Evolutionary conservation across 2,113 vertebrate species (phyloP).

Genomic region (Sardina pilchardus): DNA sequence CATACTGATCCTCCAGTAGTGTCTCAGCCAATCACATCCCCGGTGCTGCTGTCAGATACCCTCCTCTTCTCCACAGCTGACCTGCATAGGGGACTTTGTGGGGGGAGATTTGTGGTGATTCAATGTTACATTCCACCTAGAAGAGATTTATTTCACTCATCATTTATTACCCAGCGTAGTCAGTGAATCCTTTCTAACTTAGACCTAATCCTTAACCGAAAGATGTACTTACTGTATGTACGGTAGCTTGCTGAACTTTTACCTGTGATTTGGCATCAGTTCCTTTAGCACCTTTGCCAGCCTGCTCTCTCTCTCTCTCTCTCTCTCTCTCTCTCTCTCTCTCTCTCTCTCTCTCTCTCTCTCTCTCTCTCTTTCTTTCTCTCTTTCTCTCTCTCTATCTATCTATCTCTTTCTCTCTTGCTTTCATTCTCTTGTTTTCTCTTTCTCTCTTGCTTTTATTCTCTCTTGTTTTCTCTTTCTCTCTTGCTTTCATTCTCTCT

Average conservation of each 20-base stretch:
- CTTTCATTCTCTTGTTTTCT: not conserved
- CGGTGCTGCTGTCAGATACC: not conserved
- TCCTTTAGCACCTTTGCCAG: not conserved
- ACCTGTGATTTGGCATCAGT: not conserved
- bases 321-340: not conserved
- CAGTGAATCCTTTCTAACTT: not conserved
- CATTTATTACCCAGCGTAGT: not conserved
- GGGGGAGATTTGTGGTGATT: too few species aligned
- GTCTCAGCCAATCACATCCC: not conserved
- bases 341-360: conserved; percentile 28
- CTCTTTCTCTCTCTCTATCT: not conserved
- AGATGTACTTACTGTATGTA: not conserved
- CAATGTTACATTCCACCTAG: not conserved
- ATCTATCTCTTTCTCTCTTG: not conserved
- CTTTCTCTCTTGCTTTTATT: not conserved
- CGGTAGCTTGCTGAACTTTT: not conserved
- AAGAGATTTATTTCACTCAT: not conserved
- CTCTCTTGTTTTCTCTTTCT: not conserved
- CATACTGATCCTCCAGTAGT: not conserved
- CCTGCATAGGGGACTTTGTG: too few species aligned
- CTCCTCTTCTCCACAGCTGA: not conserved
- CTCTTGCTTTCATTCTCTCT: not conserved
- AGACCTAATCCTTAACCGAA: not conserved
- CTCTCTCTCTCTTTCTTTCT: not conserved
- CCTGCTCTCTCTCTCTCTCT: conserved; percentile 14